Percentiles rank a stretch among this genome's conserved stretches.
Evolutionary conservation across 1,140 invertebrate genomes (phyloP).

Genomic region (Apis florea): DNA sequence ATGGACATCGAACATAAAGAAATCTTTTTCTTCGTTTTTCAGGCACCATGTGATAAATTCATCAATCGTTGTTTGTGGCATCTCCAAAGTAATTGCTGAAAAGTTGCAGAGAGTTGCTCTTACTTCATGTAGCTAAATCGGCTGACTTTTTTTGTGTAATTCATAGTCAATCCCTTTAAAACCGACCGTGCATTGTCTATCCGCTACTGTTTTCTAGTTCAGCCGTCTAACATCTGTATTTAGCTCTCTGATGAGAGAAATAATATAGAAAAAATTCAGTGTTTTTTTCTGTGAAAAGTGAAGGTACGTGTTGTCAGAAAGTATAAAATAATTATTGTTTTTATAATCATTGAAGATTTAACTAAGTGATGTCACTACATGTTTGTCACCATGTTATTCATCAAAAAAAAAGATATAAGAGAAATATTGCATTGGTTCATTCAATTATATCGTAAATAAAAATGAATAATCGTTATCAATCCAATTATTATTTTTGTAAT

Average conservation of each 20-base stretch:
- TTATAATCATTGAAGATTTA: background rate
- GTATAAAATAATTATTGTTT: background rate
- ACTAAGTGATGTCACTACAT: background rate
- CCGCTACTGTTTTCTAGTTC: background rate
- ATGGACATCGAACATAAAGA: background rate
- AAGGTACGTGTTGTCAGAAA: background rate
- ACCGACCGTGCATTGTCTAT: background rate
- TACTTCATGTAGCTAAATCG: background rate
- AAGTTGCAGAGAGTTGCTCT: background rate
- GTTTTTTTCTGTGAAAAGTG: background rate
- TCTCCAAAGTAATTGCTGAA: background rate
- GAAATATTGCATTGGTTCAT: background rate
- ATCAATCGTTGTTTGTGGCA: background rate
- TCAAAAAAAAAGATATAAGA: background rate
- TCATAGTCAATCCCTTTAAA: background rate
- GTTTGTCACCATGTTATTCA: background rate
- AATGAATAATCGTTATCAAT: background rate
- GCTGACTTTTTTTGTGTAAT: conserved; percentile 1
- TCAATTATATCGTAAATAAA: background rate
- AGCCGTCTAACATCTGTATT: background rate
- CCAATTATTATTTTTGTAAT: background rate
- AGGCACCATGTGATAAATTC: background rate
- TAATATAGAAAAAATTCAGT: background rate
- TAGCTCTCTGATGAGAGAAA: background rate
- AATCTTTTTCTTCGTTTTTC: background rate